Conservation (phyloP, 1,140 invertebrate genomes). For the Rhizoglyphus robini region DNA sequence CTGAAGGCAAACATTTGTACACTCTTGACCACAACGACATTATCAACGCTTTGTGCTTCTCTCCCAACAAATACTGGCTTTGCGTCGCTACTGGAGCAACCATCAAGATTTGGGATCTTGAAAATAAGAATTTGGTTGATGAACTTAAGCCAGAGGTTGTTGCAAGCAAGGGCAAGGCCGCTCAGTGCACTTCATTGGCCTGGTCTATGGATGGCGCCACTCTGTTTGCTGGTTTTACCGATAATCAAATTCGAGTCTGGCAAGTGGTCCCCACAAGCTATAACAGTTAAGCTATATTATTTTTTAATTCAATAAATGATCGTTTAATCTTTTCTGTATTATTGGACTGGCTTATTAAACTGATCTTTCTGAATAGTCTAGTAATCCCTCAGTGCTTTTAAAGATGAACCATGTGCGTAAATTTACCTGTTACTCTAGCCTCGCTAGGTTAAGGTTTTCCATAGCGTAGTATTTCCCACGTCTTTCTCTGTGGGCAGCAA, state of each 20-base stretch:
- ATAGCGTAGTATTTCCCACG: too few species aligned
- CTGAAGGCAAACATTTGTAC: slow-evolving; percentile 98
- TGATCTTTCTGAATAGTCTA: too few species aligned
- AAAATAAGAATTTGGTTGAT: slow-evolving; percentile 98
- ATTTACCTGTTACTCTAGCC: too few species aligned
- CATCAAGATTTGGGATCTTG: slow-evolving; percentile 99
- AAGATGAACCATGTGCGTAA: too few species aligned
- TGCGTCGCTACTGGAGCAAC: slow-evolving; percentile 97
- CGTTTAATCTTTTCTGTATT: too few species aligned
- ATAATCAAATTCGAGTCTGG: slow-evolving; percentile 96
- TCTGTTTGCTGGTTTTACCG: slow-evolving; percentile 95
- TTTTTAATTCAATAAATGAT: too few species aligned
- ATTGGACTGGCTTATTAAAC: too few species aligned
- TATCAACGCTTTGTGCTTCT: slow-evolving; percentile 96
- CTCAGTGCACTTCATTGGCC: slow-evolving; percentile 89
- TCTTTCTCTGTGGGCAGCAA: too few species aligned
- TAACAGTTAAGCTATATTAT: too few species aligned
- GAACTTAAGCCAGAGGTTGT: slow-evolving; percentile 91
- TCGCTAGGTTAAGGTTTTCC: too few species aligned
- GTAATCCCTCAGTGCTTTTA: too few species aligned
- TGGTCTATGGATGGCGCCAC: slow-evolving; percentile 99
- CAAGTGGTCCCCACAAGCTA: slow-evolving; percentile 49
- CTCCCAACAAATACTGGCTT: slow-evolving; percentile 95
- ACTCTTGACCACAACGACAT: slow-evolving; percentile 96
- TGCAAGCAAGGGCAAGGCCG: slow-evolving; percentile 61